Base-by-base conservation (phyloP, 2,888 invertebrate genomes). In the Amaurobius ferox region DNA sequence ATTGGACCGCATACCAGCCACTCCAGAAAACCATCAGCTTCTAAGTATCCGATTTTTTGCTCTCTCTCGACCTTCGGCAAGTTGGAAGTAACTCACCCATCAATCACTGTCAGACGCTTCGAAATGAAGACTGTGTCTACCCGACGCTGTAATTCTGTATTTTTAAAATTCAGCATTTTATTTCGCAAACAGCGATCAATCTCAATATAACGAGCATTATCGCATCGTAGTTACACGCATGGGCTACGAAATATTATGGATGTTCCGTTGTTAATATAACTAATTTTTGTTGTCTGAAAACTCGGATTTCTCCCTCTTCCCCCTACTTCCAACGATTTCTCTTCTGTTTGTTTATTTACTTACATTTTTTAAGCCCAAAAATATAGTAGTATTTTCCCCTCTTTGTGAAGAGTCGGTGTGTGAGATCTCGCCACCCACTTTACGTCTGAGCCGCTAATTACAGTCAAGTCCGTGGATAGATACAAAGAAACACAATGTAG, bases 161-260 rank as follows among this genome's bases (percentile, higher is more conserved):
- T 76, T 76, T 83, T 78, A 83, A 76, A 83, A 70, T 35, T 64
- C 76, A 28, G 35, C 67, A 48, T 83, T 76, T 83, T 83, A 71
- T 83, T 83, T 83, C 81, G 81, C 74, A 83, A 83, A 83, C 76
- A 83, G 76, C 61, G 81, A 83, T 83, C 81, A 70, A 83, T 83
- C 81, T 83, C 81, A 70, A 76, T 76, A 48, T 83, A 83, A 83
- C 64, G 68, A 83, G 81, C 68, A 61, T 67, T 73, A 80, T 73
- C 73, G 72, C 55, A 66, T 16, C 62, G 62, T 62, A 68, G 62
- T 81, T 70, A 81, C 74, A 74, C 76, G 81, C 76, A 81, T 70
- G 62, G 76, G 70, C 76, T 67, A 44, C 30, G 40, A n/a, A 32
- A 64, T 71, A 66, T 79, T 72, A 79, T 72, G 64, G 64, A 79